phyloP scores from a whole-genome alignment of 2,888 invertebrate species.

The Ecliptopera silaceata region DNA sequence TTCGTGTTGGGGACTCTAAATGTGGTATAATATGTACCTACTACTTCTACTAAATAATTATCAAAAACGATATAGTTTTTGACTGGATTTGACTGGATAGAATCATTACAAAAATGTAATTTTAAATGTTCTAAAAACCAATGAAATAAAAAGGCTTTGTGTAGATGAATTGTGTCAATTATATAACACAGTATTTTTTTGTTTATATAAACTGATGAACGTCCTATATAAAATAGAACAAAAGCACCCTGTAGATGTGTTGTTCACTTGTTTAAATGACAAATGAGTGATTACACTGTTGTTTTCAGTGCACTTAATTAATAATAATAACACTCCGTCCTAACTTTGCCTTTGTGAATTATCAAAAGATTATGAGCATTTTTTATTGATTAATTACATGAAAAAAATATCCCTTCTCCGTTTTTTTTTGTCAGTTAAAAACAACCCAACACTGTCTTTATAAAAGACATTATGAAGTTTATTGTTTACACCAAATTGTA shows the following conservation, averaged over 20 bases:
- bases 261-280: conserved; percentile 5
- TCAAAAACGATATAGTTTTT: no score
- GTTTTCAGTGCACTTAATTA: conserved; percentile 26
- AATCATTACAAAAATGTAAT: no score
- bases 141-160: no score
- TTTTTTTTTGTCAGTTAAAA: no score
- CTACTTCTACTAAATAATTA: no score
- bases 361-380: not conserved
- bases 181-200: not conserved
- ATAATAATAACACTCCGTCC: conserved; percentile 49
- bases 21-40: no score
- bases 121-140: no score
- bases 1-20: no score
- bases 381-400: not conserved
- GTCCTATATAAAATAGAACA: no score
- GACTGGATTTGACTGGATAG: no score
- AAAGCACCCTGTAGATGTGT: not conserved
- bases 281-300: conserved; percentile 1
- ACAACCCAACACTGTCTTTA: not conserved
- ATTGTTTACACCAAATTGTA: conserved; percentile 23
- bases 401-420: no score
- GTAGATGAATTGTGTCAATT: not conserved
- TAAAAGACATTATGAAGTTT: conserved; percentile 18
- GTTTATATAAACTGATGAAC: no score
- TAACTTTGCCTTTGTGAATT: conserved; percentile 41